Percentiles rank a stretch among this genome's conserved stretches.
These are phyloP conservation scores for Pimephales promelas DNA, from an alignment of 2,113 vertebrate genomes.

Conservation along the genomic window DNA sequence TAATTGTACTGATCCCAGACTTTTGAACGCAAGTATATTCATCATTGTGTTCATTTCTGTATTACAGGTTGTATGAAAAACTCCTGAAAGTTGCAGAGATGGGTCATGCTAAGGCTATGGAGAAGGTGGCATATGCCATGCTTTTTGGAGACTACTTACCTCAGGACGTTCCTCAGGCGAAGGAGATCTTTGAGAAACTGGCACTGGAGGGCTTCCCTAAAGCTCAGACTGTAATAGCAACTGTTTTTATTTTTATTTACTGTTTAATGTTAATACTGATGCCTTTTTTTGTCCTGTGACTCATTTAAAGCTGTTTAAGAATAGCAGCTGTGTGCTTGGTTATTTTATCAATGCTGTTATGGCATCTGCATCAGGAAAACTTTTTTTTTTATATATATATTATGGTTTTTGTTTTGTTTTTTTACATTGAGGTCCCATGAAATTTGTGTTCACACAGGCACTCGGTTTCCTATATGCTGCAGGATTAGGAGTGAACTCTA, in stretches of 20 bases:
- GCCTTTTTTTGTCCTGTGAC: neutral
- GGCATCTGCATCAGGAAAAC: neutral
- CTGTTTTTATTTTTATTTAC: slow-evolving; percentile 10
- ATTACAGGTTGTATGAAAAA: slow-evolving; percentile 86
- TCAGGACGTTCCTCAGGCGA: slow-evolving; percentile 87
- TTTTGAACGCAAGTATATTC: neutral
- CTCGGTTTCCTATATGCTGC: slow-evolving; percentile 96
- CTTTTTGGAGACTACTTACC: slow-evolving; percentile 92
- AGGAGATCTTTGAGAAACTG: slow-evolving; percentile 91
- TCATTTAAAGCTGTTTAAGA: neutral
- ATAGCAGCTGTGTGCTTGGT: neutral
- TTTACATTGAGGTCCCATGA: neutral
- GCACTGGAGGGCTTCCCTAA: slow-evolving; percentile 91
- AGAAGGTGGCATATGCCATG: slow-evolving; percentile 93
- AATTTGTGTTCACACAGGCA: slow-evolving; percentile 76
- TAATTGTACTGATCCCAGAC: neutral
- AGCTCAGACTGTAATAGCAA: slow-evolving; percentile 85
- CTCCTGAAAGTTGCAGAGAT: slow-evolving; percentile 86
- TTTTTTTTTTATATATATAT: neutral
- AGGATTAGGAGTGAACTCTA: slow-evolving; percentile 95
- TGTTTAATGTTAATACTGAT: neutral
- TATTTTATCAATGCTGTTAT: neutral
- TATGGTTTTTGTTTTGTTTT: too few species aligned
- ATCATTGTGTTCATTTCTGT: neutral
- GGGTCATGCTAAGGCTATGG: slow-evolving; percentile 92